Evolutionary conservation across 2,888 invertebrate genomes (phyloP).

Genomic region (Priocnemis perturbator): DNA sequence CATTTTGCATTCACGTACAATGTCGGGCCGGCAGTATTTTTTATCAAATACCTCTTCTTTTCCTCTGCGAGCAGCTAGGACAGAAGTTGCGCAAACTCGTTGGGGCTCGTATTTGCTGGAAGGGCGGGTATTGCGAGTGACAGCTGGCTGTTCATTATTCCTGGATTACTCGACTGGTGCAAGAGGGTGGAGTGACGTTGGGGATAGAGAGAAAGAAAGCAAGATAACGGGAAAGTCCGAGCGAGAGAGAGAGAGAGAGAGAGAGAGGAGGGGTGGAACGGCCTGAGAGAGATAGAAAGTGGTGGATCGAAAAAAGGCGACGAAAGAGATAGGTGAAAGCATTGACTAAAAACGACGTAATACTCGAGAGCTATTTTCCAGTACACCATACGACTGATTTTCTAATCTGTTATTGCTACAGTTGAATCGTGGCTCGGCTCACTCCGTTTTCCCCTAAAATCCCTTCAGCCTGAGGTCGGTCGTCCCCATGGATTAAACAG

Average conservation of each 20-base stretch:
- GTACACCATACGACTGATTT: no score
- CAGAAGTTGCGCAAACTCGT: constrained; percentile 62
- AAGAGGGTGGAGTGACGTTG: constrained; percentile 43
- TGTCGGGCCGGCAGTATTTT: not conserved
- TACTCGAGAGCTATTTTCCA: no score
- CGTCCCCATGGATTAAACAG: no score
- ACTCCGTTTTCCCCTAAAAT: no score
- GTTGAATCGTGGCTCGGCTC: no score
- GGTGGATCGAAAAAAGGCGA: constrained; percentile 1
- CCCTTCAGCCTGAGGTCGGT: no score
- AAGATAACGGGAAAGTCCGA: constrained; percentile 6
- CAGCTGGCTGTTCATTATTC: constrained; percentile 74
- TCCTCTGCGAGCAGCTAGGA: constrained; percentile 39
- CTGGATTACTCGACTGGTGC: constrained; percentile 66
- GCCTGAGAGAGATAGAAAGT: constrained; percentile 24
- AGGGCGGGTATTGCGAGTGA: constrained; percentile 68
- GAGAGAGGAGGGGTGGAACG: constrained; percentile 28
- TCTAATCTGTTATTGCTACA: no score
- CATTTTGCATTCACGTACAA: no score
- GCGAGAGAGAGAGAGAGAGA: constrained; percentile 7
- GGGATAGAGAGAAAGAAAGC: constrained; percentile 28
- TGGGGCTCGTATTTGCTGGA: constrained; percentile 58
- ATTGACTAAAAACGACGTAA: no score
- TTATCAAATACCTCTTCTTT: constrained; percentile 15
- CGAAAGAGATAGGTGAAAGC: no score